These are phyloP conservation scores for Anthophora plumipes DNA, from an alignment of 2,888 invertebrate genomes.

Conservation along the genomic window DNA sequence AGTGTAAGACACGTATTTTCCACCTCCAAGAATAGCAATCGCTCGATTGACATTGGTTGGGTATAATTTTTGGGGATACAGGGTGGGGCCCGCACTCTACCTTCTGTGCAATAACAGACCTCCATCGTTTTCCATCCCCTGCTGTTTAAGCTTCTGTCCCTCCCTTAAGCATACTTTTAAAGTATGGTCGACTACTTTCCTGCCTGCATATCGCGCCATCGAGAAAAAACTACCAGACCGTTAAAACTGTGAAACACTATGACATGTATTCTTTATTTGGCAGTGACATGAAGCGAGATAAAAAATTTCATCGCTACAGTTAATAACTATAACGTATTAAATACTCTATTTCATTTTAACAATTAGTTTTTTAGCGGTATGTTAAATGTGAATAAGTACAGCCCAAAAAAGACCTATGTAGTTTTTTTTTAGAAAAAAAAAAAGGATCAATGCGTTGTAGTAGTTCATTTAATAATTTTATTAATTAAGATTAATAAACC, in stretches of 20 bases:
- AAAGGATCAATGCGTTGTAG: too few species aligned
- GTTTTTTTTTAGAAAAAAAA: too few species aligned
- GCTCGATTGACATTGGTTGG: conserved; percentile 56
- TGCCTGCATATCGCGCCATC: conserved; percentile 55
- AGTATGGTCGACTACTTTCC: conserved; percentile 56
- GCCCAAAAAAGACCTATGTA: too few species aligned
- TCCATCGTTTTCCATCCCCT: conserved; percentile 46
- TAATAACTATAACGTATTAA: neutral
- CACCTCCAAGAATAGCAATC: conserved; percentile 6
- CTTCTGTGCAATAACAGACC: conserved; percentile 47
- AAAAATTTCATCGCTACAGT: neutral
- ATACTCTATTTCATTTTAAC: neutral
- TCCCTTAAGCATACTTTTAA: conserved; percentile 29
- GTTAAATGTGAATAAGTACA: too few species aligned
- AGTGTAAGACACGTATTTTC: conserved; percentile 24
- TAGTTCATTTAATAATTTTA: too few species aligned
- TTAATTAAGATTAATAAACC: too few species aligned
- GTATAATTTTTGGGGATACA: conserved; percentile 33
- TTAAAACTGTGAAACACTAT: conserved; percentile 38
- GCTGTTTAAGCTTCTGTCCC: conserved; percentile 34
- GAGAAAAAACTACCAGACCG: conserved; percentile 48
- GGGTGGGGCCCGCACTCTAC: conserved; percentile 63
- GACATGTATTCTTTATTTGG: conserved; percentile 20
- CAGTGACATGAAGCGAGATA: neutral
- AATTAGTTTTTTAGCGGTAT: too few species aligned